phyloP scores from a whole-genome alignment of 2,113 vertebrate species.

The Castor canadensis region DNA sequence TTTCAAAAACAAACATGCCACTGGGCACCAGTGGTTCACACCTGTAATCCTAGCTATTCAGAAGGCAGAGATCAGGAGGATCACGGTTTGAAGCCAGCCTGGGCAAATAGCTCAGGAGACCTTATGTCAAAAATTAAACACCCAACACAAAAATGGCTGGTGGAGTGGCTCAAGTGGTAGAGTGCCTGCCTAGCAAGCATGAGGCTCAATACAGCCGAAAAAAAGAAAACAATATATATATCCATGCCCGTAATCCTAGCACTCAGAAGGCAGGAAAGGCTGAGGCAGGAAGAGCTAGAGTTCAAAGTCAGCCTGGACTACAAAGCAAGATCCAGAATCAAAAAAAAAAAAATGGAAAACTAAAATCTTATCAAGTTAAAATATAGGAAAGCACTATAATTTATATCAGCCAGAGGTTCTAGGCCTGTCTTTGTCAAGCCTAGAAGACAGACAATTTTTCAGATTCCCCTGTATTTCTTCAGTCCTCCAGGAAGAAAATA shows the following conservation, averaged over 20 bases:
- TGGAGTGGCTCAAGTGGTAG: too few relatives aligned
- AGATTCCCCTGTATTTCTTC: background rate
- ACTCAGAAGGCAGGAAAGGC: background rate
- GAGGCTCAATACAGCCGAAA: too few relatives aligned
- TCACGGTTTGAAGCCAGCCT: background rate
- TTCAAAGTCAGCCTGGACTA: background rate
- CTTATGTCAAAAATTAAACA: background rate
- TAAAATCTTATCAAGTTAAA: background rate
- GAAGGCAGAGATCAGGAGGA: too few relatives aligned
- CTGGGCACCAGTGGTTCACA: background rate
- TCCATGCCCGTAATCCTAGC: background rate
- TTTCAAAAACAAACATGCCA: background rate
- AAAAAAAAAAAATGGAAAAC: background rate
- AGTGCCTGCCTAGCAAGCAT: too few relatives aligned
- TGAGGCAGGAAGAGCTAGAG: background rate
- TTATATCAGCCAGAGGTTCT: background rate
- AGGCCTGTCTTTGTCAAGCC: background rate
- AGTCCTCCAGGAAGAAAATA: background rate
- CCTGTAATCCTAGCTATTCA: background rate
- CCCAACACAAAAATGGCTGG: too few relatives aligned
- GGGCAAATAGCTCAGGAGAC: background rate
- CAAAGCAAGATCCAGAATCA: background rate
- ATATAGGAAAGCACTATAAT: background rate
- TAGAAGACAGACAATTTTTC: background rate
- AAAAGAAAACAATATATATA: background rate